These are phyloP conservation scores for Zaprionus tsacasi DNA, from an alignment of 1,140 invertebrate species.

Conservation along the genomic window DNA sequence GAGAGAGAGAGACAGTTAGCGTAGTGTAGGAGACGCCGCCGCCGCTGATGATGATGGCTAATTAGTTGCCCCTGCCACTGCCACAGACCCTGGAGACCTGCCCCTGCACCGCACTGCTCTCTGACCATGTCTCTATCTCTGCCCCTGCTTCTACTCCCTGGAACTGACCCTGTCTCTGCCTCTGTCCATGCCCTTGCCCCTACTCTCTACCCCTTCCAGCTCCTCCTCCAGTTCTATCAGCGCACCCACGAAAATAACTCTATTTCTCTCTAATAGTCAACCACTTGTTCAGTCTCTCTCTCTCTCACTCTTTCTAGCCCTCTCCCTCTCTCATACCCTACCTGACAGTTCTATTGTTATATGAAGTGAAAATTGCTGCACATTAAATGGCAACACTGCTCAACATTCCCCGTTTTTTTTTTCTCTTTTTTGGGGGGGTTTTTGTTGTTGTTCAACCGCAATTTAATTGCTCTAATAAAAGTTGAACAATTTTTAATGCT, in stretches of 20 bases:
- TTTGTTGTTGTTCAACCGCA: constrained; percentile 51
- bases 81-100: not conserved
- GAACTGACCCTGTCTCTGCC: too few relatives aligned
- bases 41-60: constrained; percentile 76
- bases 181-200: not conserved
- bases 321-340: constrained; percentile 30
- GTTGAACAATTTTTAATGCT: constrained; percentile 76
- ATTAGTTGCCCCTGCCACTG: constrained; percentile 46
- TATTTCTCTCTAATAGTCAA: constrained; percentile 56
- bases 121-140: too few relatives aligned
- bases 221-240: not conserved
- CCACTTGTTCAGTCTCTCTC: not conserved
- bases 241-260: constrained; percentile 47
- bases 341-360: constrained; percentile 59
- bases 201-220: not conserved
- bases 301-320: not conserved
- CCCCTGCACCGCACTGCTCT: too few relatives aligned
- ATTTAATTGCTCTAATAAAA: constrained; percentile 80
- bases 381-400: constrained; percentile 67
- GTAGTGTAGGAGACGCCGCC: constrained; percentile 41
- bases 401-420: constrained; percentile 14
- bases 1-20: constrained; percentile 37
- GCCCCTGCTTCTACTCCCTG: too few relatives aligned
- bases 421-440: not conserved
- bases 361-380: constrained; percentile 71